Conservation (phyloP, 2,888 invertebrate genomes). For the Volucella zonaria region DNA sequence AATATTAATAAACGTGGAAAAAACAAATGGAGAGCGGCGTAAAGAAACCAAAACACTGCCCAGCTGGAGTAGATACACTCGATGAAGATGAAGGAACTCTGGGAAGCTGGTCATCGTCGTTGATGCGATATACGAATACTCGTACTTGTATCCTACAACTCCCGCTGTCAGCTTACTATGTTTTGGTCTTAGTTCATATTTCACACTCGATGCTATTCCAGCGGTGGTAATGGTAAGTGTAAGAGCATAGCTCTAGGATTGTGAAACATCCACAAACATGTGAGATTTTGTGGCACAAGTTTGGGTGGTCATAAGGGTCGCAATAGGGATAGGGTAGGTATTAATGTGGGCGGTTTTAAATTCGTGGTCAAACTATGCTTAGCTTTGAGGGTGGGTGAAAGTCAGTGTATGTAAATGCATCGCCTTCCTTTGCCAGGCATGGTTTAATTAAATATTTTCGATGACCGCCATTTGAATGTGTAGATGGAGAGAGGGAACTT, state of each 20-base stretch:
- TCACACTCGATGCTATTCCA: constrained; percentile 65
- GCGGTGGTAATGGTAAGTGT: constrained; percentile 41
- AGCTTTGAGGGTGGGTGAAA: not conserved
- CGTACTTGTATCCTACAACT: no score
- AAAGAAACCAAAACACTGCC: not conserved
- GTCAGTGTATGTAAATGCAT: constrained; percentile 8
- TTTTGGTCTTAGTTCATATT: constrained; percentile 63
- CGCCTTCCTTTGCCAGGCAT: constrained; percentile 19
- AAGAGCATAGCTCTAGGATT: constrained; percentile 41
- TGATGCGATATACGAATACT: not conserved
- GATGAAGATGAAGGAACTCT: not conserved
- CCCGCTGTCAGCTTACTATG: not conserved
- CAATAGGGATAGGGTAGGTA: not conserved
- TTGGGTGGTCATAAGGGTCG: not conserved
- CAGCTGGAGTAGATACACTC: not conserved
- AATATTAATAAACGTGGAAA: constrained; percentile 58
- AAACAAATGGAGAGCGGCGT: constrained; percentile 8
- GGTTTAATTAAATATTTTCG: constrained; percentile 72
- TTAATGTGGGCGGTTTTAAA: constrained; percentile 19
- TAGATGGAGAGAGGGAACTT: not conserved
- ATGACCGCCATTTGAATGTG: constrained; percentile 57
- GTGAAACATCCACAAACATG: constrained; percentile 71
- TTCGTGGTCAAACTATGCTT: constrained; percentile 44
- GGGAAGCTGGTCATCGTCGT: constrained; percentile 27
- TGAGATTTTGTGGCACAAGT: constrained; percentile 69